phyloP scores from a whole-genome alignment of 2,888 invertebrate genomes.

The Liposcelis brunnea region DNA sequence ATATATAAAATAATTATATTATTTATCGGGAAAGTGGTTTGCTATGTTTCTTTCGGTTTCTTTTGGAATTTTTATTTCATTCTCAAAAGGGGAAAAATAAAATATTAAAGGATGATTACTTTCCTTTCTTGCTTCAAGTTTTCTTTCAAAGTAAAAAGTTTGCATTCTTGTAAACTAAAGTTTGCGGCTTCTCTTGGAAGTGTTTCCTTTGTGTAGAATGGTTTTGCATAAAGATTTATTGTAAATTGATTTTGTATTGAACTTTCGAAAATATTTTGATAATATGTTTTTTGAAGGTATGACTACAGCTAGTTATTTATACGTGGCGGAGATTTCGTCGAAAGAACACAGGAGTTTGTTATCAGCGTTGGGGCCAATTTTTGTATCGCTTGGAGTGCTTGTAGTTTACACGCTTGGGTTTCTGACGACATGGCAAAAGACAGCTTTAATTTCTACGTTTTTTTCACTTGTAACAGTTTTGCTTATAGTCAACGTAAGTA shows the following conservation, averaged over 20 bases:
- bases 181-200: too few relatives aligned
- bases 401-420: conserved; percentile 50
- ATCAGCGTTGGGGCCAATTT: conserved; percentile 48
- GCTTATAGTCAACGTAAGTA: not conserved
- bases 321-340: conserved; percentile 49
- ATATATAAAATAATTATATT: not conserved
- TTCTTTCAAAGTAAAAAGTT: too few relatives aligned
- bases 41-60: not conserved
- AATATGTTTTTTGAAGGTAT: too few relatives aligned
- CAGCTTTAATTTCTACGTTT: conserved; percentile 26
- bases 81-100: too few relatives aligned
- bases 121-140: too few relatives aligned
- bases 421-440: conserved; percentile 44
- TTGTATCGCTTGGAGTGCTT: conserved; percentile 54
- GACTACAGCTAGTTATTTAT: conserved; percentile 49
- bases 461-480: not conserved
- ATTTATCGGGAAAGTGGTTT: not conserved
- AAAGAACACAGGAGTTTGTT: conserved; percentile 49
- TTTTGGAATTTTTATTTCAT: not conserved
- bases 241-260: too few relatives aligned
- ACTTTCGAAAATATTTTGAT: too few relatives aligned
- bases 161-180: too few relatives aligned
- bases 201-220: too few relatives aligned
- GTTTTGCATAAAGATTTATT: too few relatives aligned
- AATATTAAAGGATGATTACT: too few relatives aligned